Evolutionary conservation across 2,113 vertebrate species (phyloP), one percentile per base, ranked within the genome.

Genomic region (Ctenodactylus gundi): DNA sequence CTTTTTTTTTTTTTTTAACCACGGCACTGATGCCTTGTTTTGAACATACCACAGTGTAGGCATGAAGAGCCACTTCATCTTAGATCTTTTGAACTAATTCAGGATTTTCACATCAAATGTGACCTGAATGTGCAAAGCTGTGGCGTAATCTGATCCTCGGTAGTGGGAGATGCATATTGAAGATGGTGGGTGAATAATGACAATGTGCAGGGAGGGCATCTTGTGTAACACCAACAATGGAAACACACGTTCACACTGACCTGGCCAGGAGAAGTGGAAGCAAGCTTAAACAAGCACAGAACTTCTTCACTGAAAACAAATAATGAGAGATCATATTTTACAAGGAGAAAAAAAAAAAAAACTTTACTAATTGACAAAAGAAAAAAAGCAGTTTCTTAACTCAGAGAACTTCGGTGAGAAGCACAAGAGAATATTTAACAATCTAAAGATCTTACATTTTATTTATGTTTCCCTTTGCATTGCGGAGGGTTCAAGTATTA

Each of bases 91-190:
- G 4, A 15, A 29, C 14, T 58, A 44, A 20, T 34, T 23, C 41
- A 90, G n/a, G 85, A 81, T 12, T 7, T 51, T 72, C 72, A 34
- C 3, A 64, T 0, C 14, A 36, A 73, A 34, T 23, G 51, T 11
- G 41, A 65, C 64, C 25, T 41, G 1, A 64, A 44, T 55, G 12
- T 4, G 41, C 72, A 5, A 25, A 62, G 20, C 21, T 27, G 15
- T 78, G 57, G 7, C 17, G n/a, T 60, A 58, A 10, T 57, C 12
- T 77, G 13, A 14, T 27, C 23, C 41, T 72, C n/a, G 39, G 39
- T 4, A 41, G 29, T 55, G 1, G 3, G 31, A 29, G 2, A 36
- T 72, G 1, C 0, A 77, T 5, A 6, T 9, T 23, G 4, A 68
- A 20, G 20, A 39, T 6, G 15, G 7, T 20, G 7, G 18, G 1